Evolutionary conservation across 1,140 invertebrate genomes (phyloP), one percentile per base, ranked within the genome.

Genomic region (Thaumetopoea pityocampa): DNA sequence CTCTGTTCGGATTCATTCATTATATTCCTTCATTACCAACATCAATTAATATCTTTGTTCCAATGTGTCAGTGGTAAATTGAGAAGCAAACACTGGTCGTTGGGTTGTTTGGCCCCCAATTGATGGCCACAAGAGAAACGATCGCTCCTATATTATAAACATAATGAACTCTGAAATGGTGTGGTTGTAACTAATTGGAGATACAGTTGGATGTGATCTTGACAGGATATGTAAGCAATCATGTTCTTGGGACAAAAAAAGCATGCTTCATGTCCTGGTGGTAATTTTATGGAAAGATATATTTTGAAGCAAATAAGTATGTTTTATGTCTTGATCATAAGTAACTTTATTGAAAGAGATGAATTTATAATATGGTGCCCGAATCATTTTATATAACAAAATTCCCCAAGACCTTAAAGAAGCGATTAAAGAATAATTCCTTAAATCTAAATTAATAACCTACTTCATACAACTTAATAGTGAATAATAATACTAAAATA

Each of bases 11-110:
- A 41, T 54, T 48, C 64, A 73, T 74, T 80, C 73, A 73, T 77
- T 73, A 73, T 58, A 61, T 59, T 57, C 51, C 61, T 66, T 64
- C 72, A 80, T 78, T 80, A 69, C 67, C 66, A 65, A 74, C 71
- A 67, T 78, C 76, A 70, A 78, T 82, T 79, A 80, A 78, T 82
- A 61, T 77, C 78, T 82, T 82, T 82, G 78, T 82, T 76, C 66
- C 67, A 67, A 71, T 67, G 63, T 71, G 78, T 82, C 78, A 78
- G 76, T 64, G 33, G 47, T 59, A 74, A 82, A 82, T 82, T 82
- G 73, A 82, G 78, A 77, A 80, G 73, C 78, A 82, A 80, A 82
- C 71, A 78, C 67, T 66, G 59, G 60, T 69, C 66, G 66, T 35
- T 52, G 38, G 42, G 38, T 53, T 55, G 61, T 58, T 55, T 50